These are phyloP conservation scores for Smutsia temminckii DNA, from an alignment of 2,797 vertebrate genomes.

Conservation along the genomic window DNA sequence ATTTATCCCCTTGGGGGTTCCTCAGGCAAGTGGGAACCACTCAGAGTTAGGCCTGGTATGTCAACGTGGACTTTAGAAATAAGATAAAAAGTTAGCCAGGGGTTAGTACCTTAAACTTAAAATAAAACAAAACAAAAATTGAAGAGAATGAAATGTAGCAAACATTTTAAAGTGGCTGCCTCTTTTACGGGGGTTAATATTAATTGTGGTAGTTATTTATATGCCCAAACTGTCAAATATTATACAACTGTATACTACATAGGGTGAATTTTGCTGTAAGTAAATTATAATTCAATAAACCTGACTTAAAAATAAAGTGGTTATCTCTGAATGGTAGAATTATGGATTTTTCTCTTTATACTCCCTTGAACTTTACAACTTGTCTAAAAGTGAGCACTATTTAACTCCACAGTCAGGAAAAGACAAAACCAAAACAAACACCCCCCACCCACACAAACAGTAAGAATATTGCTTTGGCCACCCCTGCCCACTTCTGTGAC, in stretches of 20 bases:
- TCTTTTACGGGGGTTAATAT: neutral
- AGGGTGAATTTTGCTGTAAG: neutral
- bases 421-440: neutral
- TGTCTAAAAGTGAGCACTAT: neutral
- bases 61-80: neutral
- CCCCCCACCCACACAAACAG: neutral
- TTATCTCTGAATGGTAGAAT: conserved; percentile 27
- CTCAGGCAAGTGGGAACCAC: neutral
- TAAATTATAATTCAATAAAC: neutral
- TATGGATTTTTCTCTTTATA: conserved; percentile 33
- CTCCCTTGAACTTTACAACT: conserved; percentile 26
- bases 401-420: neutral
- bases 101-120: neutral
- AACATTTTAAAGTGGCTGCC: neutral
- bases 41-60: neutral
- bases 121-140: neutral
- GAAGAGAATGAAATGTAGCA: neutral
- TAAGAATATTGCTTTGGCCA: neutral
- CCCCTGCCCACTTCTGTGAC: accelerated
- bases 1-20: neutral
- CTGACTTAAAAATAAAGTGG: conserved; percentile 21
- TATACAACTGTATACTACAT: neutral
- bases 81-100: neutral
- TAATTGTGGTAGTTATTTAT: neutral
- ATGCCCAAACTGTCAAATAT: neutral